Base-by-base conservation (phyloP, 2,113 vertebrate genomes). In the Hassar affinis region DNA sequence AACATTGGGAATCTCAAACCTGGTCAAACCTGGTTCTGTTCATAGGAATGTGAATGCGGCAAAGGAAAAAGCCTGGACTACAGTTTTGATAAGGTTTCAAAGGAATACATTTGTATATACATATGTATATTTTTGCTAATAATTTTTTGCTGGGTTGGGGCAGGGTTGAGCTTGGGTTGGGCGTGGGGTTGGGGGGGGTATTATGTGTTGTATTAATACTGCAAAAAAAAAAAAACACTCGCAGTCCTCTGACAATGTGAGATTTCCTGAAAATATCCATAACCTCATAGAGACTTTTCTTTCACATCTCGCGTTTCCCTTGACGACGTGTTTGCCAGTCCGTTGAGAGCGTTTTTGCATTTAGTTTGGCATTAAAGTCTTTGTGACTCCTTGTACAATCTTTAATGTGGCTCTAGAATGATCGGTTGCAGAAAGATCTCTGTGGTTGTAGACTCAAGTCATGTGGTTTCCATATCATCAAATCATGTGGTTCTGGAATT, bases 51-150 rank as follows among this genome's bases (percentile, higher is more conserved):
- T 56, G 74, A 57, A 56, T 30, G n/a, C n/a, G 25, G 49, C 14
- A 8, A 18, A 52, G 12, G 18, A 1, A 52, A 61, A 79, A 61
- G 47, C 1, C 22, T 27, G 1, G 38, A 61, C 56, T 45, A 45
- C 42, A 30, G 17, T 47, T 78, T 86, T 81, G n/a, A 56, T 30
- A 57, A 47, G 47, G 78, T 78, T 77, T 78, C 80, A 61, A 30
- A 27, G 79, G 64, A 82, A 57, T 49, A 54, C 38, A 42, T 64
- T 6, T 84, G 52, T 74, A 61, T 74, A 72, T 84, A 84, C 12
- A 79, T 80, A 80, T 80, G 49, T 80, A 80, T 80, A 80, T 84
- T 84, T 84, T 72, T 79, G 66, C 66, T 68, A 83, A 45, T 22
- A 14, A 74, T 71, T 33, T 76, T 22, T 47, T 56, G n/a, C n/a